Evolutionary conservation across 2,888 invertebrate genomes (phyloP).

Genomic region (Agonopterix heracliana): DNA sequence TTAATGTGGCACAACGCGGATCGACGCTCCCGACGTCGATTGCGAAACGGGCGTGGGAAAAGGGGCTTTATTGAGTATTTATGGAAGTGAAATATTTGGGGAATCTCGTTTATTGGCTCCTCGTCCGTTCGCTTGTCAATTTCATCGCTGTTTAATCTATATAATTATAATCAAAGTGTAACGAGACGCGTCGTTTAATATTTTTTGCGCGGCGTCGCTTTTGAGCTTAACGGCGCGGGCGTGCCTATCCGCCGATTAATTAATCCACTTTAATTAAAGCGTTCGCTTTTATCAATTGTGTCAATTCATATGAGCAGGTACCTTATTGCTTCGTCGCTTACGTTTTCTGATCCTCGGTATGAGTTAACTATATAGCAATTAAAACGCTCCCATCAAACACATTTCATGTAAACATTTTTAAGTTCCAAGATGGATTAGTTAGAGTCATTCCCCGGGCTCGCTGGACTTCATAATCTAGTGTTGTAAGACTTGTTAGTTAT

Average conservation of each 20-base stretch:
- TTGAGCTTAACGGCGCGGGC: not conserved
- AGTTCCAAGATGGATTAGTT: too few relatives aligned
- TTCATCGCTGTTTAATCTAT: slow-evolving; percentile 37
- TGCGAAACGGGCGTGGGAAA: slow-evolving; percentile 48
- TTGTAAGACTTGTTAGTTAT: too few relatives aligned
- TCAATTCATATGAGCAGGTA: too few relatives aligned
- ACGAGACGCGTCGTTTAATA: slow-evolving; percentile 12
- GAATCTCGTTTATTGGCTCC: slow-evolving; percentile 49
- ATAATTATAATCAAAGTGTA: slow-evolving; percentile 29
- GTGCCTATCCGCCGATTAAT: not conserved
- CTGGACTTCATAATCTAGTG: too few relatives aligned
- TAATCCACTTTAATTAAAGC: not conserved
- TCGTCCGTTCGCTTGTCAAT: slow-evolving; percentile 44
- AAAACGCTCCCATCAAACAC: too few relatives aligned
- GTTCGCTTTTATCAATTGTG: too few relatives aligned
- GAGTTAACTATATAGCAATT: too few relatives aligned
- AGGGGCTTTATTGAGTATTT: slow-evolving; percentile 50
- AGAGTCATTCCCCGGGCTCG: too few relatives aligned
- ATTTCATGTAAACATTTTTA: too few relatives aligned
- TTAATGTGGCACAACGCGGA: slow-evolving; percentile 56
- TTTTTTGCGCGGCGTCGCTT: slow-evolving; percentile 10
- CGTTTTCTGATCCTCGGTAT: too few relatives aligned
- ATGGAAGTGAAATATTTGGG: slow-evolving; percentile 48
- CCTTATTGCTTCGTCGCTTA: too few relatives aligned
- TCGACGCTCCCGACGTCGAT: slow-evolving; percentile 41